Conservation (phyloP, 2,113 vertebrate species). For the Callaeas wilsoni region DNA sequence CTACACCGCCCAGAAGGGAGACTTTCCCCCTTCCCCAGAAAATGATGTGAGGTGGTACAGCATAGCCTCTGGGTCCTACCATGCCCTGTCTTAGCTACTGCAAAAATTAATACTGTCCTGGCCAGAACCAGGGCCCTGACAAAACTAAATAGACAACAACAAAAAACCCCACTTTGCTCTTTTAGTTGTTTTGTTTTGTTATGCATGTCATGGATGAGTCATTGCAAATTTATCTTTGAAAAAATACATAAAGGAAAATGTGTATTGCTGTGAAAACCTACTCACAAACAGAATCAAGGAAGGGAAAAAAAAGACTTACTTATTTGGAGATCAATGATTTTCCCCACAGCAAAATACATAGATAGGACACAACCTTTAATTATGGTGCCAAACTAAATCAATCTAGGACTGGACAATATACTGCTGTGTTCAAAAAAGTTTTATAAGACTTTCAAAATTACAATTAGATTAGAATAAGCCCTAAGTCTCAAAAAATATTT, state of each 20-base stretch:
- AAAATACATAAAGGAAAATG: not conserved
- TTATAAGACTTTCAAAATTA: not conserved
- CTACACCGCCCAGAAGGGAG: not conserved
- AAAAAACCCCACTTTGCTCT: not conserved
- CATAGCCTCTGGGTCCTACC: not conserved
- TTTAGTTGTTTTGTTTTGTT: not conserved
- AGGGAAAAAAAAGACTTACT: not conserved
- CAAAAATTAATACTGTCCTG: not conserved
- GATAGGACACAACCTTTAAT: not conserved
- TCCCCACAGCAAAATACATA: not conserved
- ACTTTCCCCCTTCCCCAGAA: not conserved
- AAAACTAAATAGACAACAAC: not conserved
- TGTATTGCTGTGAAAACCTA: not conserved
- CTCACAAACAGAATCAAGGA: not conserved
- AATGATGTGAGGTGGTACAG: not conserved
- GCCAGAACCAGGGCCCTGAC: not conserved
- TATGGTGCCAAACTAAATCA: not conserved
- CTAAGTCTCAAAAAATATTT: not conserved
- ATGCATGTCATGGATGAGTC: not conserved
- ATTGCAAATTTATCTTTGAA: not conserved
- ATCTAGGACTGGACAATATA: not conserved
- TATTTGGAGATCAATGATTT: not conserved
- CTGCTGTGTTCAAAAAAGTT: not conserved
- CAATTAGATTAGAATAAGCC: not conserved
- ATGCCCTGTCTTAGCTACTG: fast-evolving